Evolutionary conservation across 1,140 invertebrate genomes (phyloP), one percentile per base, ranked within the genome.

Genomic region (Zaprionus inermis): DNA sequence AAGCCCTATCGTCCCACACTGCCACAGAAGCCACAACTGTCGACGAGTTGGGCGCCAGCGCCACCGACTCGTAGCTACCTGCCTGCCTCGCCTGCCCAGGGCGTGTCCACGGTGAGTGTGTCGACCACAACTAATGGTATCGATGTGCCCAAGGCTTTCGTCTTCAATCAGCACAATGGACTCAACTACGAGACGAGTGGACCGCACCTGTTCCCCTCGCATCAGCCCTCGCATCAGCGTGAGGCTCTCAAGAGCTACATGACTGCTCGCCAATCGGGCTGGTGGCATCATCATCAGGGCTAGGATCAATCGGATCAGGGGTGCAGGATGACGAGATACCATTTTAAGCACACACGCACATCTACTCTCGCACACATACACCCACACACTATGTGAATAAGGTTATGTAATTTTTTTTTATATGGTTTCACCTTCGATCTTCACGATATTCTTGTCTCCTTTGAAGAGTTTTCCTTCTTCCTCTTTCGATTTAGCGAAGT

Each of bases 131-230:
- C 70, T 22, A 56, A 66, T 1, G 78, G 71, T 0, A 38, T 81
- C 0, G 80, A 90, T 52, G 72, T 82, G 56, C 89, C 92, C 52
- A 92, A 92, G 63, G 91, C 91, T 0, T 92, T 79, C 61, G 78
- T 92, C 0, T 92, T 90, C 72, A 92, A 92, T 58, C 90, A 92
- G 69, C 90, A 92, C 71, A 92, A 92, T 44, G 91, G 90, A 9
- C 70, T 92, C 24, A 89, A 80, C 60, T 92, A 91, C 18, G 90
- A 92, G 51, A 86, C 90, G n/a, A 84, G 90, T 22, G 81, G 88
- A 41, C 91, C 92, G 3, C 89, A 92, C 51, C 71, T 90, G 1
- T 91, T 90, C 14, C 84, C 91, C 18, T 63, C 69, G 24, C 86
- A 79, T 22, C 82, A 86, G 32, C 59, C 75, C 14, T 44, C 41